Base-by-base conservation (phyloP, 2,797 vertebrate genomes). In the Myotis pilosus region DNA sequence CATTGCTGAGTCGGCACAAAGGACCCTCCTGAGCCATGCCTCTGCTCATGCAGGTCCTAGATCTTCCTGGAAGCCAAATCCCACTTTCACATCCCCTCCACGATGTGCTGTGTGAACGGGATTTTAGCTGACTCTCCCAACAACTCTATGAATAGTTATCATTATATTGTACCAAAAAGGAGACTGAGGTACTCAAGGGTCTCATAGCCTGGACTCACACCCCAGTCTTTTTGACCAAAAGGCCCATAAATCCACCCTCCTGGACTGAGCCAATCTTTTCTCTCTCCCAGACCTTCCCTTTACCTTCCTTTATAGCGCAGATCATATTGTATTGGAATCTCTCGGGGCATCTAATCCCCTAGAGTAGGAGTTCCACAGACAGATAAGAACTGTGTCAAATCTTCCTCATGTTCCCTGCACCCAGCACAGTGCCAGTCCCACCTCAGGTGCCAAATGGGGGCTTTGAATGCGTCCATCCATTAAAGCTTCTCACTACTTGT, bases 1-100 rank as follows among this genome's bases (percentile, higher is more conserved):
- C 11, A 2, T 60, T 1, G 2, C 86, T 92, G 89, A 72, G 49
- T 47, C 2, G 0, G 57, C 84, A 41, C 41, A 19, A 66, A 66
- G 36, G 3, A 36, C 57, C 15, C n/a, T 13, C 49, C 78, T 0
- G 2, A 20, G 78, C 44, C 16, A 8, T 0, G 2, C 0, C 86
- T 90, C 57, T 33, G 9, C 20, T 22, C 36, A 5, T 0, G 8
- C 17, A 44, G 38, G 80, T 81, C 25, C 78, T 53, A 64, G 74
- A n/a, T 57, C 79, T 88, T 95, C 66, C 82, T 22, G 71, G 44
- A 72, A 78, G 16, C 30, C 28, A 44, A 38, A 69, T 16, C 36
- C 57, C 41, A 55, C 16, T 30, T n/a, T 30, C 28, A 79, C 13
- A 28, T 60, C 68, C 68, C 41, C 5, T 55, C 62, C 51, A 12